Evolutionary conservation across 2,113 vertebrate species (phyloP).

Genomic region (Hippocampus abdominalis): DNA sequence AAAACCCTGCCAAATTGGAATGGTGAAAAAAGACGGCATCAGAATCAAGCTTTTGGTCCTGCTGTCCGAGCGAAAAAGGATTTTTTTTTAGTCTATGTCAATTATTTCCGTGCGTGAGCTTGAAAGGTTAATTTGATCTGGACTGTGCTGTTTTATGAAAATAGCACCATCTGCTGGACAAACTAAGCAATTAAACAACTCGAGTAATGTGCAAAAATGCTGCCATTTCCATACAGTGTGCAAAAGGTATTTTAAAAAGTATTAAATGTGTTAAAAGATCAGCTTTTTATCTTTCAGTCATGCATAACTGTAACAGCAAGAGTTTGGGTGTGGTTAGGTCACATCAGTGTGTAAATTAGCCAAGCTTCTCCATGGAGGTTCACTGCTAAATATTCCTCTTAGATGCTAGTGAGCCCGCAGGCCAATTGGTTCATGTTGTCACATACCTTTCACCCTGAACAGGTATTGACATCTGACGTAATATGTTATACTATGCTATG

Average conservation of each 20-base stretch:
- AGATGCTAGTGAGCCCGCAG: slow-evolving; percentile 41
- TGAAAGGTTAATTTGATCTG: too few relatives aligned
- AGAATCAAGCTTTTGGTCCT: too few relatives aligned
- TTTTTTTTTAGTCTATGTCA: too few relatives aligned
- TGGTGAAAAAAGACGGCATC: too few relatives aligned
- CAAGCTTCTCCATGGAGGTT: slow-evolving; percentile 33
- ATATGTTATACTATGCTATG: background rate
- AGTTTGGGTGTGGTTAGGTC: slow-evolving; percentile 16
- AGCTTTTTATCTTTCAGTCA: background rate
- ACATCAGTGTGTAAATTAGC: slow-evolving; percentile 57
- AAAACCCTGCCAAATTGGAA: too few relatives aligned
- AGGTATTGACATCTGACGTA: background rate
- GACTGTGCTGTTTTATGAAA: background rate
- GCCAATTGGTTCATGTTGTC: slow-evolving; percentile 2
- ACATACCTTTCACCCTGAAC: background rate
- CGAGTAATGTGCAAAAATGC: background rate
- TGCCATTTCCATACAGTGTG: background rate
- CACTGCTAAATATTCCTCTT: slow-evolving; percentile 56
- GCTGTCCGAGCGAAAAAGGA: too few relatives aligned
- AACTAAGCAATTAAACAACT: background rate
- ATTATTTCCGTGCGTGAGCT: too few relatives aligned
- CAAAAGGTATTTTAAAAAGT: too few relatives aligned
- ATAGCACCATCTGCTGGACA: slow-evolving; percentile 37
- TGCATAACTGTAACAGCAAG: background rate
- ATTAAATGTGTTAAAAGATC: background rate